Base-by-base conservation (phyloP, 2,888 invertebrate genomes). In the Galerucella pusilla region DNA sequence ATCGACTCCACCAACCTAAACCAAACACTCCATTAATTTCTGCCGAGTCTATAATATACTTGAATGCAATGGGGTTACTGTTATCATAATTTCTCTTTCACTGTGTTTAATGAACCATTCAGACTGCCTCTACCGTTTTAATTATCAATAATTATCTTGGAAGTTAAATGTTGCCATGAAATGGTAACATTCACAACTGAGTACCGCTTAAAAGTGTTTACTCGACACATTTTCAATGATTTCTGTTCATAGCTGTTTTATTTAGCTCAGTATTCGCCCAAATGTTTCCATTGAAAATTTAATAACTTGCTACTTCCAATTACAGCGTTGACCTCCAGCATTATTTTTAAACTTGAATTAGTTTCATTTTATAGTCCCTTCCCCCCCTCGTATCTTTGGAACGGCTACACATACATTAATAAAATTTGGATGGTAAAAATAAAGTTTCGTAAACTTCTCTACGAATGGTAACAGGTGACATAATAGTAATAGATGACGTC, bases 101-200 rank as follows among this genome's bases (percentile, higher is more conserved):
- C 71, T 65, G 49, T 71, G 65, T 71, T 71, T 71, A 71, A 71
- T 71, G 71, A 71, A 71, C 65, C 71, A 71, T 71, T 71, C 71
- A 71, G 42, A 42, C 45, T 11, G 16, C 45, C 57, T 65, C 57
- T 65, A 65, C 65, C 49, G 71, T 71, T 71, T 71, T 71, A 71
- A 71, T 71, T 71, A 65, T 71, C 65, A 71, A 71, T 71, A 71
- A 71, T 65, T 71, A 71, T 65, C 65, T 65, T 52, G 52, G 59
- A 71, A 65, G 71, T 65, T 57, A 65, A 71, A 71, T 65, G 65
- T 65, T 65, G 57, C 65, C 52, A 57, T 71, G 65, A 16, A 71
- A 64, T 70, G 42, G 59, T 46, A 57, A 42, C 59, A 12, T 42
- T 57, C 57, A n/a, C 25, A 42, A 45, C 20, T 45, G 59, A 5